These are phyloP conservation scores for Eulemur rubriventer DNA, from an alignment of 2,797 vertebrate species.

Conservation along the genomic window DNA sequence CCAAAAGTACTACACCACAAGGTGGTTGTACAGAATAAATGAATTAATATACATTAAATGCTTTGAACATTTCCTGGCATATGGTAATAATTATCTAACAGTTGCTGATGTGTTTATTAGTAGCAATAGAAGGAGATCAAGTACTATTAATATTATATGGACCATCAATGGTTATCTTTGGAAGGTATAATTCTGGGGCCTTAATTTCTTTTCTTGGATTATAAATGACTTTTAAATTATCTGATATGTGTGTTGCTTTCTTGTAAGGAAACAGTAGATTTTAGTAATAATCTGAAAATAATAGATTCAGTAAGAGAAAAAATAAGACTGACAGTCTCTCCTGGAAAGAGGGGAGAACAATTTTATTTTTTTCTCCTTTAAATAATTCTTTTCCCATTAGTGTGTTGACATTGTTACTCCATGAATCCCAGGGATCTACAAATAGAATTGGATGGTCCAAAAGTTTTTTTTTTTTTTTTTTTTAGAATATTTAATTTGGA, in stretches of 20 bases:
- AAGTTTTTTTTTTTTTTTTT: neutral
- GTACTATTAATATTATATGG: neutral
- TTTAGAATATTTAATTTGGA: neutral
- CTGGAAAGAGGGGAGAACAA: neutral
- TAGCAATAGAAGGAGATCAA: neutral
- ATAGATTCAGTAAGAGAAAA: neutral
- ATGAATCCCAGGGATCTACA: neutral
- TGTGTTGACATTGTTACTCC: neutral
- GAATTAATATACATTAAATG: neutral
- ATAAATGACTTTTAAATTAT: neutral
- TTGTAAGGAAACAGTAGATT: neutral
- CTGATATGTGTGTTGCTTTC: neutral
- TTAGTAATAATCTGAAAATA: neutral
- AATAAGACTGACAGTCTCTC: neutral
- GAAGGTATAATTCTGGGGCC: neutral
- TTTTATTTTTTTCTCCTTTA: neutral
- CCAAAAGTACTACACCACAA: neutral
- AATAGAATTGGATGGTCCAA: neutral
- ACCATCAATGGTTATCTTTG: neutral
- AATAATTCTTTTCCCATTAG: neutral
- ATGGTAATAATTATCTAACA: neutral
- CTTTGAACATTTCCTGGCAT: neutral
- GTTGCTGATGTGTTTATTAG: neutral
- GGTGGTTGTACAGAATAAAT: neutral
- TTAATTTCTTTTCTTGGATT: neutral